These are phyloP conservation scores for Psittacus erithacus DNA, from an alignment of 2,113 vertebrate genomes.

Conservation along the genomic window DNA sequence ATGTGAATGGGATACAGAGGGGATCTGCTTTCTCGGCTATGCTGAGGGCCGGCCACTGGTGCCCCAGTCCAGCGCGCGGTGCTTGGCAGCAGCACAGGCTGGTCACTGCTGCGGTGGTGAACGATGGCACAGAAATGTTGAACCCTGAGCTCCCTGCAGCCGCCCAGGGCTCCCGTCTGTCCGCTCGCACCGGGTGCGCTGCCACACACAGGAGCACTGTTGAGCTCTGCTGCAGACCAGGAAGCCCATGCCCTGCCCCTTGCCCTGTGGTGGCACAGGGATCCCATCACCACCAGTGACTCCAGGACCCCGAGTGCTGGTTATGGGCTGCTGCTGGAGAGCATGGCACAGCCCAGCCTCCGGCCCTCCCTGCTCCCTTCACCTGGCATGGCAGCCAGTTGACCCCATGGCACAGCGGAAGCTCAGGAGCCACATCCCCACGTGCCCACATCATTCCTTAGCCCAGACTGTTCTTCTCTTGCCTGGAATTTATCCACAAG, in stretches of 20 bases:
- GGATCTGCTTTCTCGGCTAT: fast-evolving
- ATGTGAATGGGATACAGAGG: not conserved
- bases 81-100: not conserved
- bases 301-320: not conserved
- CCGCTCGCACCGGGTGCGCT: fast-evolving
- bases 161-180: not conserved
- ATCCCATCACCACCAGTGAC: fast-evolving
- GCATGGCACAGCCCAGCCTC: fast-evolving
- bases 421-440: not conserved
- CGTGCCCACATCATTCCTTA: fast-evolving
- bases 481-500: fast-evolving
- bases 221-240: fast-evolving
- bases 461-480: not conserved
- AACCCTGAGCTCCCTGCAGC: not conserved
- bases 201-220: not conserved
- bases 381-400: fast-evolving
- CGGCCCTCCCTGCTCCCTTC: not conserved
- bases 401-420: fast-evolving
- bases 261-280: fast-evolving
- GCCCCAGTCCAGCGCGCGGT: fast-evolving
- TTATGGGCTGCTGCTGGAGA: not conserved
- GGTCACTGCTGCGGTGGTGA: fast-evolving
- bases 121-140: not conserved
- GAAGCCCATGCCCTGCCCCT: fast-evolving
- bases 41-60: fast-evolving